Base-by-base conservation (phyloP, 2,797 vertebrate genomes). In the Loris lydekkerianus region DNA sequence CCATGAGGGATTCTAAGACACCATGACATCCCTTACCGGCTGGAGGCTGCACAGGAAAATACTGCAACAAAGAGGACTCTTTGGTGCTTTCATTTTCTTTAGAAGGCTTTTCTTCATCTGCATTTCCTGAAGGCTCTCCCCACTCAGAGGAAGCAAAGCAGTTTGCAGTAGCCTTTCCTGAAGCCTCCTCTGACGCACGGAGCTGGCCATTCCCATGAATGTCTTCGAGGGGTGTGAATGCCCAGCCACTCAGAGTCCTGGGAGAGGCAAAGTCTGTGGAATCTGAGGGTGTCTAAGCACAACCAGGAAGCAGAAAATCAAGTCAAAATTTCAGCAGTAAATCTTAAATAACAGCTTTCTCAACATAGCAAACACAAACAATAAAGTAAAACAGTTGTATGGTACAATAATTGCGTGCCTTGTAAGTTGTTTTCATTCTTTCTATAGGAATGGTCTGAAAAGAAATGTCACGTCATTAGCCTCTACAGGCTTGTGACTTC, bases 1-100 rank as follows among this genome's bases (percentile, higher is more conserved):
- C 46, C 67, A 15, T 7, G 11, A 18, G 31, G 91, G 56, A 31
- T 15, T 5, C 95, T 72, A 61, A 46, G 83, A 84, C 25, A 87
- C 2, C 77, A 2, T 5, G 23, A 7, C 2, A 65, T 53, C 96
- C 43, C 96, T 97, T 98, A 99, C 99, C 99, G 96, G 99, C 95
- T 0, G 98, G 97, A 96, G 99, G 98, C 37, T 99, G 99, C 53
- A 99, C 98, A 3, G 99, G 99, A 84, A 99, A 98, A 97, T 99
- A 99, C 73, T 99, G 99, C 40, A 98, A 96, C 34, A 97, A 87
- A 65, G 98, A 96, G 21, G 96, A 80, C 0, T 98, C 98, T 94
- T 94, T 93, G 95, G 90, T 10, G 73, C 97, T 96, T 21, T 98
- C 98, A 2, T 92, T 97, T 96, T 96, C 97, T 91, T 93, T 82